phyloP scores from a whole-genome alignment of 1,140 invertebrate species.

The Hydropsyche tenuis region DNA sequence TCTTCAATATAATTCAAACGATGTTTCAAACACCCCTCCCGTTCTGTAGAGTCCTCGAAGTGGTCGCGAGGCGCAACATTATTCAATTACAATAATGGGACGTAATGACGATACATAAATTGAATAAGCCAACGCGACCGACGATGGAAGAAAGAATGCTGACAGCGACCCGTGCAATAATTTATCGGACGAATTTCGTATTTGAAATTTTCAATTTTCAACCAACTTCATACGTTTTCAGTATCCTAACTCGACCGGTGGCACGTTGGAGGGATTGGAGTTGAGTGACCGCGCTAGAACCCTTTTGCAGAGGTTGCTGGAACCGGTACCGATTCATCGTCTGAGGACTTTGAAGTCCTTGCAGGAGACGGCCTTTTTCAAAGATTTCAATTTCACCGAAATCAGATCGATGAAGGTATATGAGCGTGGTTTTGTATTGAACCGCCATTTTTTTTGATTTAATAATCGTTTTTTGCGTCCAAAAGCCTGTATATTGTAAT shows the following conservation, averaged over 20 bases:
- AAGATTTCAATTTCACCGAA: slow-evolving; percentile 61
- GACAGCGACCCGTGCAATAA: neutral
- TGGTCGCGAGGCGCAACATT: neutral
- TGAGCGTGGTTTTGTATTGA: slow-evolving; percentile 5
- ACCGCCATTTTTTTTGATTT: too few species aligned
- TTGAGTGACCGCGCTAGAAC: slow-evolving; percentile 54
- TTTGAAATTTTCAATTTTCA: too few species aligned
- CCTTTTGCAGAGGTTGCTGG: slow-evolving; percentile 57
- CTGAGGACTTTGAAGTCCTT: slow-evolving; percentile 58
- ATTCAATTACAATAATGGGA: slow-evolving; percentile 17
- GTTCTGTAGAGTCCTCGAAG: too few species aligned
- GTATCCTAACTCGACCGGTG: slow-evolving; percentile 48
- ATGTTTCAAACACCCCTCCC: too few species aligned
- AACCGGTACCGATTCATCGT: slow-evolving; percentile 55
- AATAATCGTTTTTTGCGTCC: too few species aligned
- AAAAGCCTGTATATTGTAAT: neutral
- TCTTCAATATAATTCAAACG: too few species aligned
- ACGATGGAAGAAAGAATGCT: slow-evolving; percentile 12
- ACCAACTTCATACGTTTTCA: slow-evolving; percentile 23
- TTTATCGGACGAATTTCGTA: neutral
- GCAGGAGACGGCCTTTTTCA: slow-evolving; percentile 61
- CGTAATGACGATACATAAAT: neutral
- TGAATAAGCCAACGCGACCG: neutral
- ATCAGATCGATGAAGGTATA: slow-evolving; percentile 59
- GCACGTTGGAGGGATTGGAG: slow-evolving; percentile 32